A percentile compares a stretch with the other conserved stretches of the same genome.
phyloP scores from a whole-genome alignment of 2,888 invertebrate species.

The Exephanes ischioxanthus region DNA sequence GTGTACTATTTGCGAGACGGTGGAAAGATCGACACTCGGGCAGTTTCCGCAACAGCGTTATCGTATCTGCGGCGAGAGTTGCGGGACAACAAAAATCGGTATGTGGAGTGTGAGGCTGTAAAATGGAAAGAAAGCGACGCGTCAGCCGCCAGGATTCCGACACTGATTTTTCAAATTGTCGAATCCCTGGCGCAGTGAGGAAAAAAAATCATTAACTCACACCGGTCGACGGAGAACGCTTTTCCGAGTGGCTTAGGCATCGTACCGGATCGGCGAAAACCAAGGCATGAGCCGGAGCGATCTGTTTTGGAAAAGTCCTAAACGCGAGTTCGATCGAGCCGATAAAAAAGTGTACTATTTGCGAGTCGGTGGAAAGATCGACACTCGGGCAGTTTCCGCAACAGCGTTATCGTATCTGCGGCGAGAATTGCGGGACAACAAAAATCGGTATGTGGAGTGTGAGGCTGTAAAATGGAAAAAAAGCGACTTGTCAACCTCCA shows the following conservation, averaged over 20 bases:
- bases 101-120: constrained; percentile 8
- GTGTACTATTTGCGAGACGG: background rate
- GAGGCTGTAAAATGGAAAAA: constrained; percentile 19
- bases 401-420: background rate
- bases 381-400: background rate
- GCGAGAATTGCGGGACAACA: background rate
- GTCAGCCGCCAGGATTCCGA: background rate
- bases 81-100: background rate
- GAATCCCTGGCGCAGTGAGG: background rate
- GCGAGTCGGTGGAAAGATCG: background rate
- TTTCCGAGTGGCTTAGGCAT: no score
- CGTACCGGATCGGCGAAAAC: no score
- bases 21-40: background rate
- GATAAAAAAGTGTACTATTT: background rate
- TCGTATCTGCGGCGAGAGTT: background rate
- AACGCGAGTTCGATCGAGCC: background rate
- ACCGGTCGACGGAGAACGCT: background rate
- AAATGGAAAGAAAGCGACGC: constrained; percentile 18
- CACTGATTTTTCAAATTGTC: constrained; percentile 2
- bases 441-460: background rate
- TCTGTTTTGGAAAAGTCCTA: background rate
- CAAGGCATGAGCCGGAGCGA: no score
- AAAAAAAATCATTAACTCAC: background rate
- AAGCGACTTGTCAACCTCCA: background rate
- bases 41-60: background rate